Conservation (phyloP, 2,113 vertebrate genomes). For the Pundamilia nyererei region DNA sequence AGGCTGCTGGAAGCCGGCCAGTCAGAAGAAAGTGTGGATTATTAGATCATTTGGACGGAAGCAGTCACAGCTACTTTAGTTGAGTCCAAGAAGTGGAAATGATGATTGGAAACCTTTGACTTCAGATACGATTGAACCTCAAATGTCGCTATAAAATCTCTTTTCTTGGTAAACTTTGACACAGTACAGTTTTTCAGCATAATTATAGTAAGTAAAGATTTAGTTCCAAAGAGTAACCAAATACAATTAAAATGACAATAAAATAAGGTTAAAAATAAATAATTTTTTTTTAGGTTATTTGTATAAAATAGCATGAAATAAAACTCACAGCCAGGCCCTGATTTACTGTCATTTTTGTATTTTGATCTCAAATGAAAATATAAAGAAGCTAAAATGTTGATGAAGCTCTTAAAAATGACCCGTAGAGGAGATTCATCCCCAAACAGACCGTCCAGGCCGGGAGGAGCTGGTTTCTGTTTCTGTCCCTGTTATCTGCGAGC, state of each 20-base stretch:
- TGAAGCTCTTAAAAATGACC: neutral
- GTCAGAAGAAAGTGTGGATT: neutral
- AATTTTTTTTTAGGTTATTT: accelerated
- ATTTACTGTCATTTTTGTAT: neutral
- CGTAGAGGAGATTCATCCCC: accelerated
- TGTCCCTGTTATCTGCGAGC: neutral
- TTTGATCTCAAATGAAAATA: neutral
- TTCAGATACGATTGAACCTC: neutral
- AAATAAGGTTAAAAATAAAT: accelerated
- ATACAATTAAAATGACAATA: neutral
- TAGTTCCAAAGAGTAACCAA: neutral
- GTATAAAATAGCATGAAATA: neutral
- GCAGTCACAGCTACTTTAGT: neutral
- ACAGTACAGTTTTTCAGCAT: neutral
- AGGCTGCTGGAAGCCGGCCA: neutral
- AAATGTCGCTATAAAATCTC: neutral
- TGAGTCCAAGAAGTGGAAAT: neutral
- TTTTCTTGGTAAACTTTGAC: neutral
- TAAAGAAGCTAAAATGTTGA: neutral
- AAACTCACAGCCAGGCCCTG: neutral
- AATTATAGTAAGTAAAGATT: neutral
- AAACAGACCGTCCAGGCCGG: no score
- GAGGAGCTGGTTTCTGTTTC: neutral
- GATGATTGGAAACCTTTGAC: neutral
- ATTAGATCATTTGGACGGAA: neutral